Evolutionary conservation across 2,888 invertebrate genomes (phyloP), one percentile per base, ranked within the genome.

Genomic region (Anodontia alba): DNA sequence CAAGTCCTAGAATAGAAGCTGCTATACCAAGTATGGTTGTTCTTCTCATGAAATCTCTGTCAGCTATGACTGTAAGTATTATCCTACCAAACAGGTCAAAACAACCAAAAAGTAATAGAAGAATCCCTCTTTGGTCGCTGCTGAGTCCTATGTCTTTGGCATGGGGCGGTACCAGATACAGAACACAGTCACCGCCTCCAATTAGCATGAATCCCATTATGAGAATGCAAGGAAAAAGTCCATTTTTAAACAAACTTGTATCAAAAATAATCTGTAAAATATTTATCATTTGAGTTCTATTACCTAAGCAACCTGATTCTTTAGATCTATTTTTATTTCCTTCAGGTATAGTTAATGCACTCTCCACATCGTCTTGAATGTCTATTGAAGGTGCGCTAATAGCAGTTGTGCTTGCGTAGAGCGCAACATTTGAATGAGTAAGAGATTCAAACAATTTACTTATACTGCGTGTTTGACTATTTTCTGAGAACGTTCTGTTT

Each of bases 91-190:
- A 29, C 69, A 77, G 71, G 8, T 80, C 86, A 38, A 69, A 71
- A 29, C 79, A 83, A 33, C 83, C 81, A 15, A 81, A 49, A 46
- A 81, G 46, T 12, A 81, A 79, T 46, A 86, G 38, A 46, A 86
- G 51, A 29, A 81, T 38, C 17, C 81, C 81, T 15, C 54, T 74
- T 49, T 83, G 57, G 17, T 80, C 74, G 36, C 70, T 73, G 12
- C 74, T 43, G 0, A 86, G n/a, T 1, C 83, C 83, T 23, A 77
- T 29, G 43, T 86, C 86, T 33, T 71, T 79, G 10, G 83, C 77
- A 49, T 79, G 68, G 15, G 86, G 86, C 3, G 83, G 79, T 8
- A 83, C 54, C 26, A 78, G 77, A 1, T 72, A 38, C 2, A 46
- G 2, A 7, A 38, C 7, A 10, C 10, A 15, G 8, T 8, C 33